Base-by-base conservation (phyloP, 2,113 vertebrate genomes). In the Gambusia affinis region DNA sequence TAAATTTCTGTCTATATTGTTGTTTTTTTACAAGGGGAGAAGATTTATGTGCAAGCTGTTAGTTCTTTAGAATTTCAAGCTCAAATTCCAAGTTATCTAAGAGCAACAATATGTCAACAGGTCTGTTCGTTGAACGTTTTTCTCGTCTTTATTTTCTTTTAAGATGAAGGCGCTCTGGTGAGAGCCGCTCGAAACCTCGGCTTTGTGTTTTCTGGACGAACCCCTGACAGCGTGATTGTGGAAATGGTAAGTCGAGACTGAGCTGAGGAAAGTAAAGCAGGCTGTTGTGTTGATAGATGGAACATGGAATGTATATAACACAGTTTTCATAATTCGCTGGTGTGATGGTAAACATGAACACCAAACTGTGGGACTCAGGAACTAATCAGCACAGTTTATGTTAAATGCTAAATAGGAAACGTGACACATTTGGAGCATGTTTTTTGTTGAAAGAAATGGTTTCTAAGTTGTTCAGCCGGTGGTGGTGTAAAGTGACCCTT, bases 131-230 rank as follows among this genome's bases (percentile, higher is more conserved):
- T 22, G 74, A 57, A 78, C 57, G 37, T 62, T 67, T 54, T 42
- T 0, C 44, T 28, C 57, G 8, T 51, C 0, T 73, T 37, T 67
- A 14, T 69, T 82, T 82, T 29, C 66, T 83, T 73, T 87, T 42
- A 84, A 99, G 98, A 99, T 93, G 98, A 99, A 90, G 96, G 97
- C 27, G 97, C 98, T 0, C 89, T 99, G 89, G 98, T 99, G 85
- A 95, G 96, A 93, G 98, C 98, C 44, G 98, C 98, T 61, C 95
- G 82, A 33, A 94, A 94, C 82, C 91, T 99, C 71, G 96, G 87
- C 84, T 99, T 99, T 80, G 95, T 98, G 66, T 99, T 99, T 89
- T 97, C 97, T 35, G 98, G 96, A 81, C 92, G 98, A 89, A 99
- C 98, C 22, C 98, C 98, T 27, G 95, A 99, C 92, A 96, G 94